Conservation (phyloP, 1,140 invertebrate species). For the Mylabris phalerata region DNA sequence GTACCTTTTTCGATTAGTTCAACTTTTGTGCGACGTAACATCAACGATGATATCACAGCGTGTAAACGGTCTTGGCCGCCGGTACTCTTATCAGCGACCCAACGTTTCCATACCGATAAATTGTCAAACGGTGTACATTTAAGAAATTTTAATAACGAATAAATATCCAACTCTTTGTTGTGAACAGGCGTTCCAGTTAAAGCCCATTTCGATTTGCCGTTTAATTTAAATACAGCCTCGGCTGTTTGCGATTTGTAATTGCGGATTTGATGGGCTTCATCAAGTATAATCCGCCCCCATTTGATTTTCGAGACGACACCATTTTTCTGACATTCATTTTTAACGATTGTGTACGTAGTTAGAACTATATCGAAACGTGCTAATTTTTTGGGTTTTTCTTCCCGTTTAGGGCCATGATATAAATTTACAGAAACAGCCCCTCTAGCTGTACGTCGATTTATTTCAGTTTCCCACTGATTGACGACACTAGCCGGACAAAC, state of each 20-base stretch:
- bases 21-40: conserved; percentile 78
- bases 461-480: conserved; percentile 82
- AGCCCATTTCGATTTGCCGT: conserved; percentile 65
- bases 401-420: conserved; percentile 77
- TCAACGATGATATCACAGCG: conserved; percentile 70
- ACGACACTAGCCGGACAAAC: conserved; percentile 82
- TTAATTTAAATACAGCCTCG: conserved; percentile 60
- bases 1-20: conserved; percentile 58
- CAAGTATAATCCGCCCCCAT: no score
- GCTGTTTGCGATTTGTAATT: conserved; percentile 77
- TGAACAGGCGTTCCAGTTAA: conserved; percentile 94
- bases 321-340: no score
- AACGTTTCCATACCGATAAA: conserved; percentile 58
- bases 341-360: conserved; percentile 69
- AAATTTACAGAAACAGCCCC: conserved; percentile 57
- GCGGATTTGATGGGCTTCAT: conserved; percentile 88
- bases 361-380: conserved; percentile 62
- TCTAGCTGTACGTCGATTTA: conserved; percentile 55
- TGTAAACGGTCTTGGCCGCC: conserved; percentile 66
- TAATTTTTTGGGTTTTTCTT: conserved; percentile 50
- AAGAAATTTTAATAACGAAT: conserved; percentile 79
- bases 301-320: no score
- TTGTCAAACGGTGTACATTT: conserved; percentile 83
- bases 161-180: conserved; percentile 86
- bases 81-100: conserved; percentile 67